Base-by-base conservation (phyloP, 2,888 invertebrate genomes). In the Synergus gifuensis region DNA sequence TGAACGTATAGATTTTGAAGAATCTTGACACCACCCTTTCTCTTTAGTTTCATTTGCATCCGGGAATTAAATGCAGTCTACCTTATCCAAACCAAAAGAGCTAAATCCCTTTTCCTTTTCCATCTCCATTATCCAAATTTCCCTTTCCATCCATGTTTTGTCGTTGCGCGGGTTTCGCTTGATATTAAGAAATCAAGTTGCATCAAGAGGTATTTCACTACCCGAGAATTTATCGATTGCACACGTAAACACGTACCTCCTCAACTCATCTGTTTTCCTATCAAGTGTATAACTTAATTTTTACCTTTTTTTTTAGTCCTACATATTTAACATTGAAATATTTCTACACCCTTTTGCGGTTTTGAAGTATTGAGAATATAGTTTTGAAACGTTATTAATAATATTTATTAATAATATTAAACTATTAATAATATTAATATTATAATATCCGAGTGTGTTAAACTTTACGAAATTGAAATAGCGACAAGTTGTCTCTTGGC, bases 141-240 rank as follows among this genome's bases (percentile, higher is more conserved):
- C 40, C 40, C 64, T 64, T 64, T 64, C 40, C 40, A 40, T 11
- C 66, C 16, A 66, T 66, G 66, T 66, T 42, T 66, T 42, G 42
- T 18, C 42, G 66, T 58, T 58, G 54, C 54, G 54, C 54, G n/a
- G n/a, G 54, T n/a, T 58, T 58, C 18, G 8, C 54, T 58, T 9
- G 3, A n/a, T 58, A 58, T 9, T 18, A 58, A 58, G 54, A n/a
- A 58, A 58, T n/a, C n/a, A 58, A 9, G 18, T 9, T 3, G 9
- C 18, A 58, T 9, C 9, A 58, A 58, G 54, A 18, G 54, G 54
- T 18, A 36, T 54, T 44, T 44, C 11, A 11, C 11, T 3, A n/a
- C 4, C 2, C 54, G n/a, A n/a, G n/a, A n/a, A 54, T n/a, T 16
- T 54, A n/a, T 54, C n/a, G 54, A 54, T 54, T 54, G 8, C 54